These are phyloP conservation scores for Ceriagrion tenellum DNA, from an alignment of 2,888 invertebrate genomes.

Conservation along the genomic window DNA sequence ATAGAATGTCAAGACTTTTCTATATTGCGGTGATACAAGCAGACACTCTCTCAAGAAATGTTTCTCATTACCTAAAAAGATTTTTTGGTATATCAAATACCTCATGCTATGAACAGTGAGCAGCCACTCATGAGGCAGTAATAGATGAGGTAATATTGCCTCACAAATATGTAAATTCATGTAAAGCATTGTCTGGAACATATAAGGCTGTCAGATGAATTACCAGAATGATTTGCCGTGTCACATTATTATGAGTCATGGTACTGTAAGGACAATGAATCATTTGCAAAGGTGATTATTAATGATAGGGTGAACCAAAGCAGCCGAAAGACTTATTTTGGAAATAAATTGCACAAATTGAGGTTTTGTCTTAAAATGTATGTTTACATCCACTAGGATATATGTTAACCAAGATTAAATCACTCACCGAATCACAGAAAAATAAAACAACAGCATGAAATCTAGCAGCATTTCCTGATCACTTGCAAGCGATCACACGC, in stretches of 20 bases:
- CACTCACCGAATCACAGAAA: conserved; percentile 48
- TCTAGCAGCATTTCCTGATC: conserved; percentile 34
- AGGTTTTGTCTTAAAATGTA: neutral
- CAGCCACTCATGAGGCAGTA: too few relatives aligned
- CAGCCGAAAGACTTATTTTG: neutral
- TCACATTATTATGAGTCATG: neutral
- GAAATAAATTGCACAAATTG: conserved; percentile 24
- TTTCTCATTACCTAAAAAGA: neutral
- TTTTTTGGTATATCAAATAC: neutral
- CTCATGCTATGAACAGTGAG: too few relatives aligned
- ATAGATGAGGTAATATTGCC: neutral
- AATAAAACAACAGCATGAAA: conserved; percentile 53
- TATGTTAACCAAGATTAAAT: neutral
- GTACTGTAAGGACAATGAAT: neutral
- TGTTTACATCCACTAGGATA: neutral
- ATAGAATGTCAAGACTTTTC: neutral
- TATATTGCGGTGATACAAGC: neutral
- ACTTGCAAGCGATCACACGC: conserved; percentile 13
- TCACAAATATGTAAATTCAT: neutral
- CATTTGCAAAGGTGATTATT: neutral
- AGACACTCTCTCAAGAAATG: neutral
- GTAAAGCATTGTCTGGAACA: neutral
- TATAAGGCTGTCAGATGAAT: neutral
- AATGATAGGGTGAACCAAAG: neutral
- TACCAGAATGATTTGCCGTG: neutral